phyloP scores from a whole-genome alignment of 2,797 vertebrate genomes.

The Myoxocephalus aenaeus region DNA sequence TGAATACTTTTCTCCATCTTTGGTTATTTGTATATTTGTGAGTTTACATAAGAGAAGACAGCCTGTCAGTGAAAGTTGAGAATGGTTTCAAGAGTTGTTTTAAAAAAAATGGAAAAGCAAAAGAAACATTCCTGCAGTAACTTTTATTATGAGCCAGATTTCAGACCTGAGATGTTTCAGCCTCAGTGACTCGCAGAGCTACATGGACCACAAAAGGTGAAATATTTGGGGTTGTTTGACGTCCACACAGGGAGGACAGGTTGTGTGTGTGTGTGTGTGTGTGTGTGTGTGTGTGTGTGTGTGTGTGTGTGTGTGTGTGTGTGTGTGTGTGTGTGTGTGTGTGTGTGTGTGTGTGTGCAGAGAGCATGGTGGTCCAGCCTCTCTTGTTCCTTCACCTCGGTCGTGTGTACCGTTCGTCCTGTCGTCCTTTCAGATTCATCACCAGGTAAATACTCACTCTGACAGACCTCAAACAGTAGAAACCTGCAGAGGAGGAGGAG shows the following conservation, averaged over 20 bases:
- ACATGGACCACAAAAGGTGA: neutral
- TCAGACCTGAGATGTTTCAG: neutral
- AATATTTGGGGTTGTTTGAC: slow-evolving; percentile 42
- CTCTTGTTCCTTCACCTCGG: slow-evolving; percentile 19
- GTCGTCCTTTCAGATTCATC: slow-evolving; percentile 44
- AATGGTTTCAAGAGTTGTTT: neutral
- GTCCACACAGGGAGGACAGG: slow-evolving; percentile 9
- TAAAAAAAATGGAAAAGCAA: neutral
- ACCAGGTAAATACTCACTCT: slow-evolving; percentile 56
- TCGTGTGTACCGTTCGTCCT: slow-evolving; percentile 32
- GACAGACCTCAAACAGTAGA: slow-evolving; percentile 34
- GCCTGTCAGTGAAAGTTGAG: neutral
- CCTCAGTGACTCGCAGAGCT: neutral
- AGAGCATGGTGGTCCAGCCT: slow-evolving; percentile 56
- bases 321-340: slow-evolving; percentile 40
- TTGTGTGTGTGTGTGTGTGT: slow-evolving; percentile 3
- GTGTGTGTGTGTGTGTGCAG: slow-evolving; percentile 45
- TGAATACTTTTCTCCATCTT: neutral
- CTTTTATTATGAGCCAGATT: neutral
- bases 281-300: slow-evolving; percentile 39
- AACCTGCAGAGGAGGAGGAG: slow-evolving; percentile 7
- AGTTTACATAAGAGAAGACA: neutral
- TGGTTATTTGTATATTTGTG: neutral
- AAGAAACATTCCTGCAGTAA: neutral
- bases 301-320: slow-evolving; percentile 45